Conservation (phyloP, 2,888 invertebrate genomes). For the Mycogona germanica region DNA sequence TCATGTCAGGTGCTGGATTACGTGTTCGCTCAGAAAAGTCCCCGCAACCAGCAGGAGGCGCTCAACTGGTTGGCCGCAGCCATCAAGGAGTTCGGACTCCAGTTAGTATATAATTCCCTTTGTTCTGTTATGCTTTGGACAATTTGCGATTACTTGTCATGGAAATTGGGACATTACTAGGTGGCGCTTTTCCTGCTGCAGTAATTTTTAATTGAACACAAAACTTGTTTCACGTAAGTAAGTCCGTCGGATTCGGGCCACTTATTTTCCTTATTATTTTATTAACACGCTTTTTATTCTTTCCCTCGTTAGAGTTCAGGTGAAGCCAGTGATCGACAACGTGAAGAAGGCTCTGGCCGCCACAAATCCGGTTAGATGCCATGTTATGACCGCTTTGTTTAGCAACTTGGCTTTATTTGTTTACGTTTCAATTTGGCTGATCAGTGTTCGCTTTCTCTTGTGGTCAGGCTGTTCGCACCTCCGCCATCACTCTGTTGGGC, state of each 20-base stretch:
- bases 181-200: no score
- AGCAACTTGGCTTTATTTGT: background rate
- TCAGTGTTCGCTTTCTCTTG: background rate
- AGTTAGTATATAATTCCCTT: slow-evolving; percentile 41
- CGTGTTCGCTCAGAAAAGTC: slow-evolving; percentile 76
- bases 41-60: slow-evolving; percentile 78
- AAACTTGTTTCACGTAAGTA: no score
- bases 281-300: background rate
- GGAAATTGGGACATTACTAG: no score
- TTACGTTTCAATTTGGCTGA: background rate
- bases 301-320: slow-evolving; percentile 42
- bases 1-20: slow-evolving; percentile 45
- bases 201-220: no score
- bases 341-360: slow-evolving; percentile 72
- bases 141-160: background rate
- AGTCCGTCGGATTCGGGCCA: no score
- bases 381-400: background rate
- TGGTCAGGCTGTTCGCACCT: slow-evolving; percentile 56
- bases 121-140: slow-evolving; percentile 2
- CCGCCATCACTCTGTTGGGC: slow-evolving; percentile 60
- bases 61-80: slow-evolving; percentile 65
- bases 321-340: slow-evolving; percentile 58
- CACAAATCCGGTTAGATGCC: slow-evolving; percentile 51
- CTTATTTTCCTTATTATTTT: background rate
- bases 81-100: slow-evolving; percentile 75